Evolutionary conservation across 2,888 invertebrate species (phyloP), one percentile per base, ranked within the genome.

Genomic region (Gari tellinella): DNA sequence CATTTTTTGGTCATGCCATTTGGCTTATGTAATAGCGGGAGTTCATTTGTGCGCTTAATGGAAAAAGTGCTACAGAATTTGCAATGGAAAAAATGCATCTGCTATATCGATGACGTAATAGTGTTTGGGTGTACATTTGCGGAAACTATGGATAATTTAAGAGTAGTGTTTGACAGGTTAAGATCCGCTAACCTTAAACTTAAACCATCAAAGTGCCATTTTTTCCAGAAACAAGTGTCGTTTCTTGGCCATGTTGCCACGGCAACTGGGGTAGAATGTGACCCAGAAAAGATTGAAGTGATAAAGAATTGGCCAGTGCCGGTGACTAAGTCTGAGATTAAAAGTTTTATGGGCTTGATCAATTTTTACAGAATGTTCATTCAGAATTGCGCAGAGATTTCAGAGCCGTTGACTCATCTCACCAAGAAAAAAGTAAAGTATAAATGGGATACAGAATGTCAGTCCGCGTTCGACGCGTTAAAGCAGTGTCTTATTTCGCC

Each of bases 201-300:
- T 8, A 75, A 72, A 38, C 74, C 63, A 26, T 55, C 53, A 12
- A 83, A 83, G 38, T 82, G 82, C 52, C 0, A 19, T 1, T 72
- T 81, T 40, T 69, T 76, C 15, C 48, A 66, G 26, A 56, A 57
- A 15, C 12, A 62, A 31, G 56, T 63, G 10, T 52, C 40, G 19
- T 81, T 72, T 26, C 45, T 76, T 21, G 80, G 76, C 4, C 73
- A 80, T 52, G 53, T 67, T 2, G 62, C 76, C 15, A 67, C 70
- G 1, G 62, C 63, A 56, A 31, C 70, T 14, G 76, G 80, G 12
- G 52, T 78, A 10, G n/a, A 46, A 15, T 69, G 69, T 19, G 75
- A 80, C 52, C 72, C 68, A 25, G 63, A 48, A 14, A 79, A 79
- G 21, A 26, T 66, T n/a, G 43, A 26, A 1, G 64, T 63, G 5